Percentiles rank a stretch among this genome's conserved stretches.
These are phyloP conservation scores for Amblyopsis hoosieri DNA, from an alignment of 2,797 vertebrate genomes.

Conservation along the genomic window DNA sequence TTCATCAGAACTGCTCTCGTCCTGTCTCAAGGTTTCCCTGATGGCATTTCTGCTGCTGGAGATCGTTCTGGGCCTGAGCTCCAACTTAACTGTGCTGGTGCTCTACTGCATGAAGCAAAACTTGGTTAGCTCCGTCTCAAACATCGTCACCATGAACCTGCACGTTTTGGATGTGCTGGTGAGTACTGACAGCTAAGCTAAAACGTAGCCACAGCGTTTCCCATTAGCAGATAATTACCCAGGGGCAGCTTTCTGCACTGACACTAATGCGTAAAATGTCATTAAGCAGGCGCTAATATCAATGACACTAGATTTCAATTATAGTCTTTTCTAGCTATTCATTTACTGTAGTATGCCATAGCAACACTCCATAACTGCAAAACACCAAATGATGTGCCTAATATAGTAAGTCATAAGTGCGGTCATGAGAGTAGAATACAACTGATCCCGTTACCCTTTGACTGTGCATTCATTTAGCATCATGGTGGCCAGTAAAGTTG, in stretches of 20 bases:
- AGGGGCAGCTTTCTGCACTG: no score
- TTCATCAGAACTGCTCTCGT: background rate
- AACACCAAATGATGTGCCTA: background rate
- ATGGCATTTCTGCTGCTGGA: constrained; percentile 92
- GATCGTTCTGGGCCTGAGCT: constrained; percentile 93
- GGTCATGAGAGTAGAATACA: no score
- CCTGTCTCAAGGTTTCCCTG: constrained; percentile 83
- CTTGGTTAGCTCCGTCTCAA: constrained; percentile 95
- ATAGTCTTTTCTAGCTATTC: background rate
- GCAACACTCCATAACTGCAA: background rate
- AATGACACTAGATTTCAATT: background rate
- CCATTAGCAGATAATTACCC: no score
- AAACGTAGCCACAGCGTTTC: no score
- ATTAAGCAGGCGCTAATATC: background rate
- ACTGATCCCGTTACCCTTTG: background rate
- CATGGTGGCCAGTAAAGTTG: background rate
- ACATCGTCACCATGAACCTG: constrained; percentile 97
- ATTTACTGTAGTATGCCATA: background rate
- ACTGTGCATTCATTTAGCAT: constrained; percentile 6
- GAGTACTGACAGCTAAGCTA: constrained; percentile 58
- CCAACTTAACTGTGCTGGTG: constrained; percentile 92
- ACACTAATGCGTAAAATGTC: background rate
- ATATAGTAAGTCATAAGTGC: background rate
- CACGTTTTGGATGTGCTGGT: constrained; percentile 95
- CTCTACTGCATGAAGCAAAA: constrained; percentile 98